Evolutionary conservation across 2,113 vertebrate species (phyloP).

Genomic region (Callopanchax toddi): DNA sequence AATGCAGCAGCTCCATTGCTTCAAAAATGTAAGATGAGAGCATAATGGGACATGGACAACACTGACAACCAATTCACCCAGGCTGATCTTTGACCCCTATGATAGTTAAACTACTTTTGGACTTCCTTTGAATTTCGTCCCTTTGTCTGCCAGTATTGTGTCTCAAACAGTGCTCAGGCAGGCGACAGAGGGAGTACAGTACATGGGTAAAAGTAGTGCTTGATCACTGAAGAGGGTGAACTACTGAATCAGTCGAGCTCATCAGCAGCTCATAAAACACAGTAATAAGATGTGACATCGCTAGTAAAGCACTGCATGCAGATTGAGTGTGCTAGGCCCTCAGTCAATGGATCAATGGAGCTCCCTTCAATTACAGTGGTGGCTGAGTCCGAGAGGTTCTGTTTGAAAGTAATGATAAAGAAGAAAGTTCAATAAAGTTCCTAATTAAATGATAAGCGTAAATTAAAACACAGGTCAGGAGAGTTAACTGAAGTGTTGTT

Average conservation of each 20-base stretch:
- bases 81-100: constrained; percentile 27
- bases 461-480: constrained; percentile 68
- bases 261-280: constrained; percentile 56
- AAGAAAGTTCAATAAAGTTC: constrained; percentile 61
- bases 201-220: constrained; percentile 21
- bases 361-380: constrained; percentile 56
- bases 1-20: constrained; percentile 31
- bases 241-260: constrained; percentile 32
- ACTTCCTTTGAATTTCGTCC: neutral
- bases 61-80: constrained; percentile 6
- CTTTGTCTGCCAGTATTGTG: constrained; percentile 1
- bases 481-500: constrained; percentile 30
- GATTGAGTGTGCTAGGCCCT: constrained; percentile 38
- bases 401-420: constrained; percentile 47
- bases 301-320: constrained; percentile 42
- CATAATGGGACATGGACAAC: constrained; percentile 24
- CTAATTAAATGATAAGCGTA: constrained; percentile 80
- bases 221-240: constrained; percentile 30
- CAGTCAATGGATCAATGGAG: constrained; percentile 69
- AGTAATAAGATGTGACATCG: constrained; percentile 52
- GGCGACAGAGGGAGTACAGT: constrained; percentile 9
- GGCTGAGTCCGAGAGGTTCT: constrained; percentile 39
- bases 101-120: constrained; percentile 7
- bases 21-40: neutral
- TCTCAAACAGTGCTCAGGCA: constrained; percentile 16